phyloP scores from a whole-genome alignment of 37 sponge, comb jelly and placozoan genomes.

The Geodia barretti region DNA sequence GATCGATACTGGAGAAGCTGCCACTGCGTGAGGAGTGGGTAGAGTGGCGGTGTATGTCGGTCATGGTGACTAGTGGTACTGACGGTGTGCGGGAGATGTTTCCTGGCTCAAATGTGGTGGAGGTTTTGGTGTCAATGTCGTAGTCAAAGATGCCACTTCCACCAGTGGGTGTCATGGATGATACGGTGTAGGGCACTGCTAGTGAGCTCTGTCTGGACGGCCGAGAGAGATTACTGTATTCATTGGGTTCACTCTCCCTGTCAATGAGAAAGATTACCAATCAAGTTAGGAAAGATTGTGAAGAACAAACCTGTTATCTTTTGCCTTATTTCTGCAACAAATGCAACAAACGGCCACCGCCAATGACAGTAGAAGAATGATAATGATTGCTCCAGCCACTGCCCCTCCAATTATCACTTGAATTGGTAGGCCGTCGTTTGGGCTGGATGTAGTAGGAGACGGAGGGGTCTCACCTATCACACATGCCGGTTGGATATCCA shows the following conservation, averaged over 20 bases:
- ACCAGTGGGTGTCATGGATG: too few relatives aligned
- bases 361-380: background rate
- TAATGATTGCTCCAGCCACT: background rate
- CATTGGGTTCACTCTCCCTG: too few relatives aligned
- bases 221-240: too few relatives aligned
- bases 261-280: too few relatives aligned
- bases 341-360: background rate
- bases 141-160: background rate
- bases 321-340: background rate
- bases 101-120: background rate
- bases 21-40: background rate
- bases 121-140: background rate
- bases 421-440: background rate
- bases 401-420: background rate
- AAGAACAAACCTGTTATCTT: too few relatives aligned
- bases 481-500: background rate
- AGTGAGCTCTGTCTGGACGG: too few relatives aligned
- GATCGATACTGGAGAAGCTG: background rate
- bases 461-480: background rate
- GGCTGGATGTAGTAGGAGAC: background rate
- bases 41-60: background rate
- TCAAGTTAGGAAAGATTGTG: too few relatives aligned
- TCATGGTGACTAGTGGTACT: background rate
- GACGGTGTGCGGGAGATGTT: background rate
- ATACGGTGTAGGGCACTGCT: too few relatives aligned